These are phyloP conservation scores for Calvadosia cruxmelitensis DNA, from an alignment of 30 jellyfish, hydroid and myxozoan species.

Conservation along the genomic window DNA sequence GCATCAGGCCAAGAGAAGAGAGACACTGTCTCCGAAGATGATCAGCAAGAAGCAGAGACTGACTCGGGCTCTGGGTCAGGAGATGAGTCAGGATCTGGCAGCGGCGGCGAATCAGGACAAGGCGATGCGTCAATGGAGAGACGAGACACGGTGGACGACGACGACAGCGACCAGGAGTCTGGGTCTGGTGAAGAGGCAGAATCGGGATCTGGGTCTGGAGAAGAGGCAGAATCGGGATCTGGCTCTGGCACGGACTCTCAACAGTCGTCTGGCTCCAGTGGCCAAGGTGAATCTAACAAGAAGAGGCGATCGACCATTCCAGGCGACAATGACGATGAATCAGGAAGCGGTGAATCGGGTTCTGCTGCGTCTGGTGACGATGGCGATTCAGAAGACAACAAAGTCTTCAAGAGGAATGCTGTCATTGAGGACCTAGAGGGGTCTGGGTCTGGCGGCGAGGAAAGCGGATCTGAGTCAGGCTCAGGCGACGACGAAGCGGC, in stretches of 20 bases:
- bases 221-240: conserved; percentile 4
- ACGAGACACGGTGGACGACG: conserved; percentile 3
- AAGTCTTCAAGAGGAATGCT: not conserved
- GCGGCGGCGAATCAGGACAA: not conserved
- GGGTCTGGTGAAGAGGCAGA: conserved; percentile 9
- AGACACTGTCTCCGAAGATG: no score
- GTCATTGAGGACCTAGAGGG: not conserved
- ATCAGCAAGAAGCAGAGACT: not conserved
- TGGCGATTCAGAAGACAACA: conserved; percentile 1
- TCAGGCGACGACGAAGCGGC: conserved; percentile 22
- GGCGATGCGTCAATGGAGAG: not conserved
- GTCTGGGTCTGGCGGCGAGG: conserved; percentile 5
- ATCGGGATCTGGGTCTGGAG: conserved; percentile 7
- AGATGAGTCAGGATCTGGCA: not conserved
- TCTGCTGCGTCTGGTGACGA: conserved; percentile 4
- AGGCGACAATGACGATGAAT: not conserved
- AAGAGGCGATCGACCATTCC: not conserved
- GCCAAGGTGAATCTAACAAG: not conserved
- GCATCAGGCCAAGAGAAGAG: conserved; percentile 16
- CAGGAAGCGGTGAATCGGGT: conserved; percentile 1
- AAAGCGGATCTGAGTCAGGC: conserved; percentile 42
- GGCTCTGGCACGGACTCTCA: conserved; percentile 17
- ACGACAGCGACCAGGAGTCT: not conserved
- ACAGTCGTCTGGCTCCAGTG: not conserved
- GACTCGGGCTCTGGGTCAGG: conserved; percentile 16